Conservation (phyloP, 2,113 vertebrate genomes). For the Rhinolophus sinicus region DNA sequence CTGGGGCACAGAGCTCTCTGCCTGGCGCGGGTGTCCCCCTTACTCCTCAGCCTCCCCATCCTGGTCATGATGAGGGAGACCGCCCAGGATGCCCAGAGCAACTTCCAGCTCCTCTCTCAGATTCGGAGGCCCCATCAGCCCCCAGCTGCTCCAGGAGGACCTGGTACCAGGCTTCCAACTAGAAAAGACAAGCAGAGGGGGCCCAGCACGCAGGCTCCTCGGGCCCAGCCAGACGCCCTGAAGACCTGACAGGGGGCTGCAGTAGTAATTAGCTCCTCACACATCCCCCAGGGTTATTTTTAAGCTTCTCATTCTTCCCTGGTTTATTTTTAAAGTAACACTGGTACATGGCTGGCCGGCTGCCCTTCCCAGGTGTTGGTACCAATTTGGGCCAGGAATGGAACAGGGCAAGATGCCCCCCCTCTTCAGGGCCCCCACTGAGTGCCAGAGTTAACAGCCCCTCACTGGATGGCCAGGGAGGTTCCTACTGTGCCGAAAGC, state of each 20-base stretch:
- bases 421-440: background rate
- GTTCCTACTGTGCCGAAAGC: background rate
- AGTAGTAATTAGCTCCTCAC: conserved; percentile 71
- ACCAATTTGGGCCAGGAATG: conserved; percentile 61
- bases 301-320: conserved; percentile 65
- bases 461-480: background rate
- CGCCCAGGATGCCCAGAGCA: background rate
- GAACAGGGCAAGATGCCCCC: background rate
- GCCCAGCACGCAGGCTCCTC: background rate
- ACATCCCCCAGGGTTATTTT: conserved; percentile 71
- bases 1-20: background rate
- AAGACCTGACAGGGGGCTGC: conserved; percentile 46
- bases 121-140: background rate
- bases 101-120: background rate
- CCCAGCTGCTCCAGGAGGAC: background rate
- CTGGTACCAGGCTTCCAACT: background rate
- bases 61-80: background rate
- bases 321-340: conserved; percentile 78
- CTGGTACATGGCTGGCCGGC: conserved; percentile 67
- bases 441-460: background rate
- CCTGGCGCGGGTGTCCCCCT: background rate
- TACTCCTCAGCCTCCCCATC: background rate
- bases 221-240: background rate
- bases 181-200: background rate
- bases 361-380: conserved; percentile 76